Conservation (phyloP, 2,797 vertebrate species). For the Scomberomorus guttatus region DNA sequence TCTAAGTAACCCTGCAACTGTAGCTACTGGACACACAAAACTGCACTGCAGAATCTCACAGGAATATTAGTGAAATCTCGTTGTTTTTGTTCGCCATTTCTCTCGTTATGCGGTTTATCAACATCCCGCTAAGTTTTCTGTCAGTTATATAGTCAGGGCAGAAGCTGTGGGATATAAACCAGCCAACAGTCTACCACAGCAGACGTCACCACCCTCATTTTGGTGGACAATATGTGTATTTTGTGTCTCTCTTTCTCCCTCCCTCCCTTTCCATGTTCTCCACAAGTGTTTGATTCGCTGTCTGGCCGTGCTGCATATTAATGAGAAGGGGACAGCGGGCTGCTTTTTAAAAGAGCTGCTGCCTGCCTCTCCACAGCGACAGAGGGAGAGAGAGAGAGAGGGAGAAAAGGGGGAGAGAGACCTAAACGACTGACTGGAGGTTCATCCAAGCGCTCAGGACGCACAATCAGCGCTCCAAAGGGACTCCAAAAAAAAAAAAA, state of each 20-base stretch:
- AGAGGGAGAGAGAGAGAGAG: constrained; percentile 13
- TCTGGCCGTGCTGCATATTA: constrained; percentile 95
- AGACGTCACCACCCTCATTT: constrained; percentile 17
- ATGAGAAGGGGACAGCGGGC: constrained; percentile 90
- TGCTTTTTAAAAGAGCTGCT: constrained; percentile 90
- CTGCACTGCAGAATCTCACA: too few relatives aligned
- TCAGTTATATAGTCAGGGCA: neutral
- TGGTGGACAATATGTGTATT: constrained; percentile 27
- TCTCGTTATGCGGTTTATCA: neutral
- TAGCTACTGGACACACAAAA: too few relatives aligned
- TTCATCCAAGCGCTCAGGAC: constrained; percentile 60
- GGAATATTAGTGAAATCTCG: neutral
- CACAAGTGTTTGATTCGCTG: constrained; percentile 91
- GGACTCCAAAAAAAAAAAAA: constrained; percentile 22
- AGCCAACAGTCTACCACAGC: neutral
- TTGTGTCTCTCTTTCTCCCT: constrained; percentile 20
- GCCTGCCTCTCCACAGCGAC: constrained; percentile 50
- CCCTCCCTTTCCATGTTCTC: constrained; percentile 41
- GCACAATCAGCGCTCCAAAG: constrained; percentile 64
- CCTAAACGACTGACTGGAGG: constrained; percentile 32
- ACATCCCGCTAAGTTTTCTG: neutral
- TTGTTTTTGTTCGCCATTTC: neutral
- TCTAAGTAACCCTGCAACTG: too few relatives aligned
- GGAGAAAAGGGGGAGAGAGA: constrained; percentile 47
- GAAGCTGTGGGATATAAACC: neutral